These are phyloP conservation scores for Limnephilus lunatus DNA, from an alignment of 2,888 invertebrate genomes.

Conservation along the genomic window DNA sequence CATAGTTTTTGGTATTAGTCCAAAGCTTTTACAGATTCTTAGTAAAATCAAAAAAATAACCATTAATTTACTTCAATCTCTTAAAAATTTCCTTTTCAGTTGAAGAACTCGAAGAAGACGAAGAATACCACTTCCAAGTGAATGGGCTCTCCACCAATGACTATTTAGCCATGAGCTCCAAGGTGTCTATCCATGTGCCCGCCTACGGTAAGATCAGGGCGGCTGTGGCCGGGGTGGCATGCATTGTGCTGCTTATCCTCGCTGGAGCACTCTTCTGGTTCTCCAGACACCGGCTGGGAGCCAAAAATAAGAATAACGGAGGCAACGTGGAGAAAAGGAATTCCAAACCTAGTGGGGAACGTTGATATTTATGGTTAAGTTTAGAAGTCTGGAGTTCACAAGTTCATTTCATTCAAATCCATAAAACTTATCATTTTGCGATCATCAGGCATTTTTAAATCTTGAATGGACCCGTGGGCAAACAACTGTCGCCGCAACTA, in stretches of 20 bases:
- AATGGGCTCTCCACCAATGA: constrained; percentile 80
- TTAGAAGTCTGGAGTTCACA: not conserved
- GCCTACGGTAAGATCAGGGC: constrained; percentile 84
- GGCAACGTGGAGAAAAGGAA: constrained; percentile 23
- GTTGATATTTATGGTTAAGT: constrained; percentile 10
- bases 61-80: no score
- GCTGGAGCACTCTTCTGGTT: constrained; percentile 77
- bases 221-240: constrained; percentile 84
- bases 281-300: constrained; percentile 52
- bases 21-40: no score
- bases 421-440: not conserved
- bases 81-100: constrained; percentile 73
- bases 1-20: no score
- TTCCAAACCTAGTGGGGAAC: constrained; percentile 29
- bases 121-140: constrained; percentile 86
- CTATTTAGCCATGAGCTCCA: constrained; percentile 81
- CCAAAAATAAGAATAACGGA: not conserved
- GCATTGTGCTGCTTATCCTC: constrained; percentile 81
- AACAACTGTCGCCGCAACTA: no score
- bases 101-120: constrained; percentile 84
- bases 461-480: no score
- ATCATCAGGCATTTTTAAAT: no score
- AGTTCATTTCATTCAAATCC: not conserved
- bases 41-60: no score
- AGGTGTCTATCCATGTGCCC: constrained; percentile 82